Evolutionary conservation across 2,888 invertebrate species (phyloP), one percentile per base, ranked within the genome.

Genomic region (Drosophila barbarae): DNA sequence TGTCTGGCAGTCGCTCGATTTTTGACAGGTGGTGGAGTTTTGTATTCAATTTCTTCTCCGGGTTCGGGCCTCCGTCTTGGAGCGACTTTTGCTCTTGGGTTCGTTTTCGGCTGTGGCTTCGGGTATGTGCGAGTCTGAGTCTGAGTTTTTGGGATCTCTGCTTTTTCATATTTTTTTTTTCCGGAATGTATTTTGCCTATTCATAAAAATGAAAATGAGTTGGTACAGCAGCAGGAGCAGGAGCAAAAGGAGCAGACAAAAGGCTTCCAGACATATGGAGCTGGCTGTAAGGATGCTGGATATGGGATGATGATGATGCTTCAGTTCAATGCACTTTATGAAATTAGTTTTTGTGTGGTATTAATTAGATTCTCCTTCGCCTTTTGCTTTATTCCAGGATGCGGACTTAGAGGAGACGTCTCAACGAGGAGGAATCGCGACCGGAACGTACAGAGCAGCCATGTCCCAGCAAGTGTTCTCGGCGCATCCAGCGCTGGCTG

Each of bases 11-110:
- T 80, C 69, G 65, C 78, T 79, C 84, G 82, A 72, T 86, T 84
- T 87, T 86, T 86, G 87, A 86, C 87, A 87, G 87, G 87, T 87
- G 87, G 87, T 86, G 86, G 73, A 69, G 70, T 83, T 84, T 78
- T 78, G 78, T 83, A 78, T 78, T 78, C 78, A 78, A 78, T 78
- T 78, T 78, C 83, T 78, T 78, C 83, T 77, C 72, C 12, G 28
- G 9, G 18, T 18, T 47, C 75, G 67, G 72, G 74, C 54, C 71
- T 39, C 71, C 59, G 53, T 47, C 65, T 68, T 71, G 68, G 72
- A 78, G 70, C 81, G 78, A 75, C 81, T 71, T 77, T 78, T 71
- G 76, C 73, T 77, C 84, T 83, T 74, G 80, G 71, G 66, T 67
- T 69, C 53, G 46, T 47, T 74, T 46, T 47, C 32, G 55, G 21